Conservation (phyloP, 1,140 invertebrate genomes). For the Archegozetes longisetosus region DNA sequence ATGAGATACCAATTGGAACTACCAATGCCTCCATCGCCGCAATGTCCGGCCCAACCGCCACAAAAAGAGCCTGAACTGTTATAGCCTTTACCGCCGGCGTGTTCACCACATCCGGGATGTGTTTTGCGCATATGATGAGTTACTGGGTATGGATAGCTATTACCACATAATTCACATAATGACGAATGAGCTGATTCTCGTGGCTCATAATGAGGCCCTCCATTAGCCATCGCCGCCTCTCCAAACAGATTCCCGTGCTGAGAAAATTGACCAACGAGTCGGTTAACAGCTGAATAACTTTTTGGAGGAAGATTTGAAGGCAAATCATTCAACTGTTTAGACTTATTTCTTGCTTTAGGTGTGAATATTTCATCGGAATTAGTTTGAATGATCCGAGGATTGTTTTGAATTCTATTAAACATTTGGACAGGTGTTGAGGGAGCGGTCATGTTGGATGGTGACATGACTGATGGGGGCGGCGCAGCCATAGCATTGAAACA, state of each 20-base stretch:
- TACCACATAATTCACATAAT: conserved; percentile 71
- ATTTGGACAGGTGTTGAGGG: conserved; percentile 4
- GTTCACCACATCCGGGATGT: conserved; percentile 75
- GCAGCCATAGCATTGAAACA: not conserved
- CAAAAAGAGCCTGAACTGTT: conserved; percentile 68
- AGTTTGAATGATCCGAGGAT: not conserved
- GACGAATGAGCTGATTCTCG: conserved; percentile 36
- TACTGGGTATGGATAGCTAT: conserved; percentile 54
- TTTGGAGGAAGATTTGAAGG: not conserved
- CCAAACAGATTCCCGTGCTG: conserved; percentile 30
- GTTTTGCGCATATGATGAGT: conserved; percentile 76
- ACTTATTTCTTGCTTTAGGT: not conserved
- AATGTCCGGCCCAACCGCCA: conserved; percentile 69
- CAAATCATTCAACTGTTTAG: not conserved
- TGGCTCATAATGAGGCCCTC: conserved; percentile 24
- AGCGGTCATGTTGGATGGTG: not conserved
- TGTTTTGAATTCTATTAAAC: not conserved
- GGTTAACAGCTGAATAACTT: not conserved
- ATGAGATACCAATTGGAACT: conserved; percentile 78
- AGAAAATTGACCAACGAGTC: not conserved
- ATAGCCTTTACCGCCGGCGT: conserved; percentile 71
- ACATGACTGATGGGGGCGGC: not conserved
- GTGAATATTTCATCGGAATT: not conserved
- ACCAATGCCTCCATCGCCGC: conserved; percentile 65
- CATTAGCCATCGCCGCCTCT: conserved; percentile 23